Evolutionary conservation across 2,797 vertebrate genomes (phyloP).

Genomic region (Microctenopoma stevenorrisi): DNA sequence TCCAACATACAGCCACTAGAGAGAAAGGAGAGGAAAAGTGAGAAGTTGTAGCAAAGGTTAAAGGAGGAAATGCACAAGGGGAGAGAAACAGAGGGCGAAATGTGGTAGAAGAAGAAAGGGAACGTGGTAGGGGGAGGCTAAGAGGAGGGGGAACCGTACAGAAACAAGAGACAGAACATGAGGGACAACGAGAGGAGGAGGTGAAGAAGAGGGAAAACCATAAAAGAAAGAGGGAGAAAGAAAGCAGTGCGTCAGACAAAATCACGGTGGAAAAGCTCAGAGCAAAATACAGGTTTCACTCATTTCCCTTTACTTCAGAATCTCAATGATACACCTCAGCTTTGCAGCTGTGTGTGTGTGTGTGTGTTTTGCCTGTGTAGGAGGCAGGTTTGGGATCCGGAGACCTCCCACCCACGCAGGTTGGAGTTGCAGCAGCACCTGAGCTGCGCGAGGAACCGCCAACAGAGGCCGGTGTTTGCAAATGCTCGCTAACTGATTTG

Average conservation of each 20-base stretch:
- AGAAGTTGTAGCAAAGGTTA: conserved; percentile 12
- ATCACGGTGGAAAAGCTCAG: conserved; percentile 20
- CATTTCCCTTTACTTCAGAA: conserved; percentile 38
- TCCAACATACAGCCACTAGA: conserved; percentile 63
- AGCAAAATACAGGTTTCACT: conserved; percentile 43
- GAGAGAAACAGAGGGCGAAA: background rate
- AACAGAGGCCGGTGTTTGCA: conserved; percentile 69
- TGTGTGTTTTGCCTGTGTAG: conserved; percentile 52
- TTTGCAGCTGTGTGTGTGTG: background rate
- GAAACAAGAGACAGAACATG: background rate
- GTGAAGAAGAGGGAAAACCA: conserved; percentile 4
- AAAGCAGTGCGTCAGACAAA: conserved; percentile 16
- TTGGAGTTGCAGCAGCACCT: conserved; percentile 71
- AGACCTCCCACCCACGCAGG: conserved; percentile 70
- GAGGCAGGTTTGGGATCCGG: conserved; percentile 65
- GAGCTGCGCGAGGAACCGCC: conserved; percentile 55
- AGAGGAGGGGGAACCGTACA: background rate
- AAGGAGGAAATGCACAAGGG: conserved; percentile 7
- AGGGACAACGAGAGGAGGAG: background rate
- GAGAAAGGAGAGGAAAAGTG: conserved; percentile 40
- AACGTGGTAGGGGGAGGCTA: no score
- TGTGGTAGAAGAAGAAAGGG: background rate
- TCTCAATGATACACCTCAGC: conserved; percentile 49
- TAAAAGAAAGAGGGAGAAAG: background rate
- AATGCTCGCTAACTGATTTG: conserved; percentile 63